Conservation (phyloP, 2,797 vertebrate genomes). For the Microcaecilia unicolor region DNA sequence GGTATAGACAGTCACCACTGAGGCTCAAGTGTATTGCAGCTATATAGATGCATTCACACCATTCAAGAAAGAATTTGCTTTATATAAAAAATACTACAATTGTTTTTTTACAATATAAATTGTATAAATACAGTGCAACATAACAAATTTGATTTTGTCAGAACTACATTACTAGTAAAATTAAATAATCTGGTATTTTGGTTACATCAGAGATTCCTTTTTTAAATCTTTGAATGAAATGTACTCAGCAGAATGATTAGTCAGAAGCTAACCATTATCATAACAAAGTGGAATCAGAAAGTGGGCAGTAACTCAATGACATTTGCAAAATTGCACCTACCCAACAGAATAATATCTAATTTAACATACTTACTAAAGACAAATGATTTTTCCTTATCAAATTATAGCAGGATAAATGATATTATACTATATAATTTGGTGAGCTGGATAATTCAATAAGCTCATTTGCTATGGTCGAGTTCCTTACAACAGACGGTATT, state of each 20-base stretch:
- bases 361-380: slow-evolving; percentile 56
- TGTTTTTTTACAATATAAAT: slow-evolving; percentile 35
- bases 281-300: slow-evolving; percentile 39
- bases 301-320: slow-evolving; percentile 37
- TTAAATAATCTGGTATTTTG: slow-evolving; percentile 23
- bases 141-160: slow-evolving; percentile 10
- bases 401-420: slow-evolving; percentile 66
- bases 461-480: slow-evolving; percentile 52
- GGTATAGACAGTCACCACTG: too few species aligned
- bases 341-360: slow-evolving; percentile 50
- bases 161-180: slow-evolving; percentile 18
- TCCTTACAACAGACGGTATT: slow-evolving; percentile 53
- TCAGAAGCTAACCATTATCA: slow-evolving; percentile 44
- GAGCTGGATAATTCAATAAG: slow-evolving; percentile 65
- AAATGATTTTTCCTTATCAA: slow-evolving; percentile 60
- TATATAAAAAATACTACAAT: slow-evolving; percentile 20
- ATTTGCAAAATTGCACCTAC: slow-evolving; percentile 44
- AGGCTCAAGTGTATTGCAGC: too few species aligned
- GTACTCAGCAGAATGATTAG: slow-evolving; percentile 39
- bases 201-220: slow-evolving; percentile 30
- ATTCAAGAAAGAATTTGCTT: slow-evolving; percentile 16
- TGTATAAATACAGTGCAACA: slow-evolving; percentile 27
- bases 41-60: neutral
- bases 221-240: slow-evolving; percentile 33
- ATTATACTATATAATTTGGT: slow-evolving; percentile 61